These are phyloP conservation scores for Dendrocopos noguchii DNA, from an alignment of 2,113 vertebrate genomes.

Conservation along the genomic window DNA sequence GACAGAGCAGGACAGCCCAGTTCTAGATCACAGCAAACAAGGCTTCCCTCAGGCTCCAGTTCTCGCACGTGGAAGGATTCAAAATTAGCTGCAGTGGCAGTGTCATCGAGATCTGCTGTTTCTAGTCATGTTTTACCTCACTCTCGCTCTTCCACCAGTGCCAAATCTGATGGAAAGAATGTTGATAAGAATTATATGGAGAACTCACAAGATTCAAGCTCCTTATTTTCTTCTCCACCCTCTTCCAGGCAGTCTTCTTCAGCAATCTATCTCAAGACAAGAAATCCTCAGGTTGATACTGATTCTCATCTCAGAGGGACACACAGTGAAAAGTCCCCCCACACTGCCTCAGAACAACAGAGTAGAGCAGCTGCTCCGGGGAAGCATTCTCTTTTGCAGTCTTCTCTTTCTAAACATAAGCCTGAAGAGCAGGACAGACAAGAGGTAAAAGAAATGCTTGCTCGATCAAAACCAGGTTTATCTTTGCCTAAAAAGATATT, in stretches of 20 bases:
- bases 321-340: background rate
- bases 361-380: conserved; percentile 42
- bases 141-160: background rate
- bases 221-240: conserved; percentile 36
- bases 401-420: conserved; percentile 30
- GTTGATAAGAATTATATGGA: background rate
- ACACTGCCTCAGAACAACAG: background rate
- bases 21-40: conserved; percentile 8
- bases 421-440: background rate
- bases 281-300: conserved; percentile 34
- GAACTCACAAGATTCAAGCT: conserved; percentile 23
- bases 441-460: background rate
- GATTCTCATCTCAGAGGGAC: conserved; percentile 17
- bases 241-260: conserved; percentile 64
- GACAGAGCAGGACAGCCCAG: conserved; percentile 8
- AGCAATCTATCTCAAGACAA: conserved; percentile 48
- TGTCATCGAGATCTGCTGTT: background rate
- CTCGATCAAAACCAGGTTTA: background rate
- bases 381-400: conserved; percentile 51
- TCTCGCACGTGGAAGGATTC: conserved; percentile 2
- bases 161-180: background rate
- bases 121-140: conserved; percentile 21
- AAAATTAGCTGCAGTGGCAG: background rate
- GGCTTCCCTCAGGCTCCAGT: background rate
- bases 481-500: conserved; percentile 46